Base-by-base conservation (phyloP, 2,113 vertebrate species). In the Alosa alosa region DNA sequence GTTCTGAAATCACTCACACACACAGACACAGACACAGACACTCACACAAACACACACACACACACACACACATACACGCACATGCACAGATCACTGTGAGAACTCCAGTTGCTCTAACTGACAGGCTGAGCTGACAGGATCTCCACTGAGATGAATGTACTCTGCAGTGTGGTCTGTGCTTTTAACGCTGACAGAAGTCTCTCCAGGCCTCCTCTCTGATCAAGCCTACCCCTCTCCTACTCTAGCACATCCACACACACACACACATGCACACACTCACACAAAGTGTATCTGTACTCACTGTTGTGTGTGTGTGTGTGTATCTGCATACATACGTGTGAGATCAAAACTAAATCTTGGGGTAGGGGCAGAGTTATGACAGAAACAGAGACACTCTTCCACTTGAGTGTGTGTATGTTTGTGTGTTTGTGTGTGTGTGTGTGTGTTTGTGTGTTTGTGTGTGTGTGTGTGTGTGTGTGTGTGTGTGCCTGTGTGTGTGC, bases 361-460 rank as follows among this genome's bases (percentile, higher is more conserved):
- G 55, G 20, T 20, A 60, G 55, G 5, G 20, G 18, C 55, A 60
- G 17, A 22, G 55, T 60, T 60, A 22, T 22, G 55, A 60, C 55
- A 60, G 55, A 60, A 4, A 60, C 55, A 22, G 18, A 55, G 2
- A 55, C 15, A 55, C 52, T 55, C 52, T 20, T 11, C 52, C 52
- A 55, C 15, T 25, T 25, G 60, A n/a, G 22, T 1, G 25, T 75
- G 68, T 36, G n/a, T 75, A 10, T 75, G 68, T 13, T 31, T 83
- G 55, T 64, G 55, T 84, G 55, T 84, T 17, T 45, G 20, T 68
- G 57, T 84, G 55, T 68, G 83, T 84, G 83, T 46, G 17, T 44
- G 83, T 81, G 68, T 81, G 75, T 49, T 39, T 84, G 18, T 60
- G 50, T 17, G 60, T 72, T 1, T 36, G 64, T 82, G 41, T 84